These are phyloP conservation scores for Lamellibrachia luymesi DNA, from an alignment of 1,140 invertebrate species.

Conservation along the genomic window DNA sequence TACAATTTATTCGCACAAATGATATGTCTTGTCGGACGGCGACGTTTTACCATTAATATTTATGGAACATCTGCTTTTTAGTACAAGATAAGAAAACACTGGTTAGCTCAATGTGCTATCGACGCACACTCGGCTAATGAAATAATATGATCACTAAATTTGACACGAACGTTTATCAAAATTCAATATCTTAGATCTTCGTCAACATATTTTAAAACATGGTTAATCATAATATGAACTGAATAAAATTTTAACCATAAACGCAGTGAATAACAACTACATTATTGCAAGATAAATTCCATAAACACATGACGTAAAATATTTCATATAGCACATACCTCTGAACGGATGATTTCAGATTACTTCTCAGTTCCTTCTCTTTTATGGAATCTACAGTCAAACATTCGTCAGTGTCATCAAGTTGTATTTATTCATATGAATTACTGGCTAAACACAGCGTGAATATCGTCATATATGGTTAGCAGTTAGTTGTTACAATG, in stretches of 20 bases:
- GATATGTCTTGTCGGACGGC: background rate
- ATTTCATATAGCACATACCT: conserved; percentile 50
- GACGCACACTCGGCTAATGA: background rate
- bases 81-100: background rate
- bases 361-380: conserved; percentile 83
- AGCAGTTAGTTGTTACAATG: background rate
- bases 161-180: background rate
- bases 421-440: conserved; percentile 22
- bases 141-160: background rate
- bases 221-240: background rate
- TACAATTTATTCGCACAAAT: background rate
- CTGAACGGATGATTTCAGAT: conserved; percentile 81
- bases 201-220: background rate
- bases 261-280: background rate
- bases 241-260: background rate
- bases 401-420: conserved; percentile 22
- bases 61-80: background rate
- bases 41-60: background rate
- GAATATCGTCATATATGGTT: background rate
- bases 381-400: conserved; percentile 70
- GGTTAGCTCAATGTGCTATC: background rate
- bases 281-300: too few species aligned
- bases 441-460: conserved; percentile 4
- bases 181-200: background rate
- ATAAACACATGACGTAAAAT: background rate